Conservation (phyloP, 2,113 vertebrate genomes). For the Pimephales promelas region DNA sequence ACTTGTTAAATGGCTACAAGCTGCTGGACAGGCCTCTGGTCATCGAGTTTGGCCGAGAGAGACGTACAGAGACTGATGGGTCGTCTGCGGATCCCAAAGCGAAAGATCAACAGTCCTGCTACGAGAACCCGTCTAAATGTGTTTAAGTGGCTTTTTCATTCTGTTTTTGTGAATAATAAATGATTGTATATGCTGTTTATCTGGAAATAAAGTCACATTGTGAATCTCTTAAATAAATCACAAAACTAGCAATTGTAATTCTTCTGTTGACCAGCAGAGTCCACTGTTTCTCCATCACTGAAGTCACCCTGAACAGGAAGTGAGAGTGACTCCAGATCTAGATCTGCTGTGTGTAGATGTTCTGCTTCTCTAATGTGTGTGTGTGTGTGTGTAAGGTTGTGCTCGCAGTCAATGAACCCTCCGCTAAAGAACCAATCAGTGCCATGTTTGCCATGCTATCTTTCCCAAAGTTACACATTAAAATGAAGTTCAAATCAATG, state of each 20-base stretch:
- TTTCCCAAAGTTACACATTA: constrained; percentile 16
- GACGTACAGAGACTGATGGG: constrained; percentile 55
- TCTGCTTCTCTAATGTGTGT: background rate
- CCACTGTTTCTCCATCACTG: background rate
- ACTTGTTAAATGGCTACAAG: constrained; percentile 83
- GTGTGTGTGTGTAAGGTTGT: background rate
- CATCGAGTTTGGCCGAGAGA: constrained; percentile 86
- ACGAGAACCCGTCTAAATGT: background rate
- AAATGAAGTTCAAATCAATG: background rate
- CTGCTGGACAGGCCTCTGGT: constrained; percentile 87
- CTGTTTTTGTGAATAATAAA: background rate
- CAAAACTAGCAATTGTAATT: background rate
- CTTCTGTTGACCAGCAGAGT: background rate
- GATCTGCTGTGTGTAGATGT: background rate
- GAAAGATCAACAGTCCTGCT: background rate
- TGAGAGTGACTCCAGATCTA: too few species aligned
- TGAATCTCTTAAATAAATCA: background rate
- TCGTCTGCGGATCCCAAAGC: background rate
- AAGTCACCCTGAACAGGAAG: too few species aligned
- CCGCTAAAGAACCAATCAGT: background rate
- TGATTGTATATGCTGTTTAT: constrained; percentile 2
- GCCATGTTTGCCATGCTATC: background rate
- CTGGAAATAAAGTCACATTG: background rate
- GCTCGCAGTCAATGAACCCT: background rate
- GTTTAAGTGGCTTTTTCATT: background rate